Evolutionary conservation across 2,888 invertebrate genomes (phyloP).

Genomic region (Hirtodrosophila trivittata): DNA sequence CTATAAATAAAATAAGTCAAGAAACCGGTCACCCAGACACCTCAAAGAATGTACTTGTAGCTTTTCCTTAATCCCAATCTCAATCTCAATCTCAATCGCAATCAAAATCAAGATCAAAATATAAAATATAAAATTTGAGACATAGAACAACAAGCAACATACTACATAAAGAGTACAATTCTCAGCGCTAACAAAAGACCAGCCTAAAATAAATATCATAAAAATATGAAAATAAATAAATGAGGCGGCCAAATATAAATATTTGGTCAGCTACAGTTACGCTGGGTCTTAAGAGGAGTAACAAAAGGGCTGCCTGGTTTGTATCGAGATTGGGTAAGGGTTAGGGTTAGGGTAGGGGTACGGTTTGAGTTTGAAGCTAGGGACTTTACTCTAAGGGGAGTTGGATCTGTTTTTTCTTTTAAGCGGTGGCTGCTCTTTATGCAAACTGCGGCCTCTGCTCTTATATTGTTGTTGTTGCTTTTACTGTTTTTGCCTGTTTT

Average conservation of each 20-base stretch:
- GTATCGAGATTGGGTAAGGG: conserved; percentile 1
- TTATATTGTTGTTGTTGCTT: conserved; percentile 9
- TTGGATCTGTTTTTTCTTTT: conserved; percentile 54
- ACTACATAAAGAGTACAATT: conserved; percentile 17
- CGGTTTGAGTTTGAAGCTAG: conserved; percentile 3
- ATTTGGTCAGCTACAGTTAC: conserved; percentile 74
- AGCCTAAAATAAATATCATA: conserved; percentile 67
- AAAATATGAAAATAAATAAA: conserved; percentile 73
- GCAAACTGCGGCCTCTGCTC: conserved; percentile 59
- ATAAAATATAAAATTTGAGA: conserved; percentile 29
- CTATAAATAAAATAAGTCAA: conserved; percentile 53
- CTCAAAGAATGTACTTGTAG: conserved; percentile 39
- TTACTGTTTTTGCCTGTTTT: conserved; percentile 31
- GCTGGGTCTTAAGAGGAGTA: conserved; percentile 27
- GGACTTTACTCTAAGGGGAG: conserved; percentile 36
- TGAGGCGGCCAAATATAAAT: conserved; percentile 62
- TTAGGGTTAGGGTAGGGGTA: neutral
- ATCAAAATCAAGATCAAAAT: conserved; percentile 27
- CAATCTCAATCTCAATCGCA: conserved; percentile 8
- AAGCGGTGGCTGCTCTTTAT: conserved; percentile 69
- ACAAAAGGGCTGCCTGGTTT: conserved; percentile 58
- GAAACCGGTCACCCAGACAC: conserved; percentile 2
- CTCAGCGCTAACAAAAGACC: conserved; percentile 39
- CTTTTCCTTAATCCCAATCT: conserved; percentile 30
- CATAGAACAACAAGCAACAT: neutral